phyloP scores from a whole-genome alignment of 1,140 invertebrate species.

The Antheraea mylitta region DNA sequence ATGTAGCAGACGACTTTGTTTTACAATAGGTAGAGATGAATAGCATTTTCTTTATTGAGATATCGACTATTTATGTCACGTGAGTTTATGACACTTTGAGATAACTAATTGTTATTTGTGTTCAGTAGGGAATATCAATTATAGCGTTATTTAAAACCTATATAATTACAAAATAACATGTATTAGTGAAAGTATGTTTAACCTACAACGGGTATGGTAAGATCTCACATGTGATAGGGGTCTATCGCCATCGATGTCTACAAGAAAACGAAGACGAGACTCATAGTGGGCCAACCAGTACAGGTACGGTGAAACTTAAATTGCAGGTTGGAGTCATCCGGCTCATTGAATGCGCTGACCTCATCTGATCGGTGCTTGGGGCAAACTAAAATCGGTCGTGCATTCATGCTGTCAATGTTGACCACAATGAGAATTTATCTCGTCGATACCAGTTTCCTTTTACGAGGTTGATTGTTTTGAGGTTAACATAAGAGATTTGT shows the following conservation, averaged over 20 bases:
- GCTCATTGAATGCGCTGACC: conserved; percentile 76
- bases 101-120: too few relatives aligned
- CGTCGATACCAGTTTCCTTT: conserved; percentile 8
- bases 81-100: too few relatives aligned
- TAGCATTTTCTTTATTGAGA: too few relatives aligned
- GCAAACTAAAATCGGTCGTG: conserved; percentile 49
- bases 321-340: conserved; percentile 74
- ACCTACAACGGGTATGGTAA: not conserved
- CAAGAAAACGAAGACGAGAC: conserved; percentile 58
- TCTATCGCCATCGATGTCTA: conserved; percentile 41
- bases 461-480: not conserved
- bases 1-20: too few relatives aligned
- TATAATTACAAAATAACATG: not conserved
- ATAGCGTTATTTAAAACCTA: too few relatives aligned
- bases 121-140: too few relatives aligned
- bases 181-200: not conserved
- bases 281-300: conserved; percentile 72
- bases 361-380: conserved; percentile 68
- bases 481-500: not conserved
- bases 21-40: too few relatives aligned
- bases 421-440: conserved; percentile 39
- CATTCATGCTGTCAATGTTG: conserved; percentile 59
- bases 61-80: too few relatives aligned
- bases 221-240: conserved; percentile 25
- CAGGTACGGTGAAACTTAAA: conserved; percentile 73